These are phyloP conservation scores for Graphium colonna DNA, from an alignment of 2,888 invertebrate genomes.

Conservation along the genomic window DNA sequence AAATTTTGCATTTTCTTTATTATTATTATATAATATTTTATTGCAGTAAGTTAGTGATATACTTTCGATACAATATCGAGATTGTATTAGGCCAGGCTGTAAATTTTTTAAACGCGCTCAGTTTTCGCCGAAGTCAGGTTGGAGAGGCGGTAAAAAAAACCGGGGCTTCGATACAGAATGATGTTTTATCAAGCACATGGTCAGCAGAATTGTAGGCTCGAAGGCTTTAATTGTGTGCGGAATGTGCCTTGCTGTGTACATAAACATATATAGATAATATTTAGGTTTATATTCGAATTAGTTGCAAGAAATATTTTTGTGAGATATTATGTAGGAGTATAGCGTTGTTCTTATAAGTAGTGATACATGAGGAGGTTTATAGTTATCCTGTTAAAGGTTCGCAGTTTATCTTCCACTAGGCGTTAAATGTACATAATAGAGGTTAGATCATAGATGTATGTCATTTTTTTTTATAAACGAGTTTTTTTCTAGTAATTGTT, in stretches of 20 bases:
- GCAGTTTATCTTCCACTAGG: conserved; percentile 80
- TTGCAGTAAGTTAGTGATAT: conserved; percentile 72
- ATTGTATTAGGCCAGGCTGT: conserved; percentile 30
- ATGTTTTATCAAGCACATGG: conserved; percentile 73
- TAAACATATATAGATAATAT: conserved; percentile 60
- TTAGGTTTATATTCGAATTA: conserved; percentile 78
- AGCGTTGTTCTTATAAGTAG: conserved; percentile 67
- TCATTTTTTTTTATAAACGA: conserved; percentile 61
- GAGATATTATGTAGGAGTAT: conserved; percentile 69
- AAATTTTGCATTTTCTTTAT: conserved; percentile 76
- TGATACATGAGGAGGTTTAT: conserved; percentile 61
- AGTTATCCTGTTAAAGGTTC: conserved; percentile 77
- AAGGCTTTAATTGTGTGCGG: conserved; percentile 77
- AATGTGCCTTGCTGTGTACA: conserved; percentile 80
- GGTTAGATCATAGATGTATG: conserved; percentile 64
- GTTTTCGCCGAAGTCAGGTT: conserved; percentile 18
- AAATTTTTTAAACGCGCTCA: conserved; percentile 18
- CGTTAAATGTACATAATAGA: conserved; percentile 71
- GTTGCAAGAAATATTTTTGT: conserved; percentile 77
- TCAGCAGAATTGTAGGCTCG: conserved; percentile 61
- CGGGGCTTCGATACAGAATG: conserved; percentile 47
- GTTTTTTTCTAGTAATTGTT: conserved; percentile 73
- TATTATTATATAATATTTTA: conserved; percentile 63
- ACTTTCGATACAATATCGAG: conserved; percentile 48
- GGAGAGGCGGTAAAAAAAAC: conserved; percentile 15